phyloP scores from a whole-genome alignment of 2,113 vertebrate species.

The Parus major region DNA sequence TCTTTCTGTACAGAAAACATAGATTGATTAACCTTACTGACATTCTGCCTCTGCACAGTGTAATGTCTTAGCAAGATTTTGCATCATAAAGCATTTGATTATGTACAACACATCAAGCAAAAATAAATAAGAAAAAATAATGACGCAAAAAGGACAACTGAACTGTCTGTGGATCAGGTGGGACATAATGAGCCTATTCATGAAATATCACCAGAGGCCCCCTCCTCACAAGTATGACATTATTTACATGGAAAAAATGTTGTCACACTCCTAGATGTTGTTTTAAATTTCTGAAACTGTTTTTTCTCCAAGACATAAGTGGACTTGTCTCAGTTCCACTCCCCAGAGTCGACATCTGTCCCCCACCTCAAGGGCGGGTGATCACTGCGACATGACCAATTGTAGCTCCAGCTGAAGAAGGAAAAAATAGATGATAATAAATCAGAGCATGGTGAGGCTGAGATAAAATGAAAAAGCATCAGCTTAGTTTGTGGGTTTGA shows the following conservation, averaged over 20 bases:
- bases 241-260: constrained; percentile 73
- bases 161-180: constrained; percentile 68
- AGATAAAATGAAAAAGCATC: constrained; percentile 48
- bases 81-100: constrained; percentile 66
- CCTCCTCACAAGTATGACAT: constrained; percentile 65
- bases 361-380: not conserved
- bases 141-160: constrained; percentile 35
- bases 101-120: constrained; percentile 26
- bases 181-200: constrained; percentile 73
- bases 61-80: constrained; percentile 62
- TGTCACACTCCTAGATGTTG: constrained; percentile 48
- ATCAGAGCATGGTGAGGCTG: constrained; percentile 43
- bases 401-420: constrained; percentile 27
- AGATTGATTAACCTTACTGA: constrained; percentile 35
- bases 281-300: constrained; percentile 60
- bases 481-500: not conserved
- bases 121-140: constrained; percentile 40
- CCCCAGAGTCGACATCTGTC: not conserved
- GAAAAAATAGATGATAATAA: constrained; percentile 61
- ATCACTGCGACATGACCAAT: not conserved
- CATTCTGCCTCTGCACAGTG: constrained; percentile 32
- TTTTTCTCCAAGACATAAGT: not conserved
- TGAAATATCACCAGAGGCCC: constrained; percentile 13
- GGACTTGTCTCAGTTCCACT: constrained; percentile 18
- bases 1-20: not conserved